Evolutionary conservation across 2,113 vertebrate genomes (phyloP).

Genomic region (Upupa epops): DNA sequence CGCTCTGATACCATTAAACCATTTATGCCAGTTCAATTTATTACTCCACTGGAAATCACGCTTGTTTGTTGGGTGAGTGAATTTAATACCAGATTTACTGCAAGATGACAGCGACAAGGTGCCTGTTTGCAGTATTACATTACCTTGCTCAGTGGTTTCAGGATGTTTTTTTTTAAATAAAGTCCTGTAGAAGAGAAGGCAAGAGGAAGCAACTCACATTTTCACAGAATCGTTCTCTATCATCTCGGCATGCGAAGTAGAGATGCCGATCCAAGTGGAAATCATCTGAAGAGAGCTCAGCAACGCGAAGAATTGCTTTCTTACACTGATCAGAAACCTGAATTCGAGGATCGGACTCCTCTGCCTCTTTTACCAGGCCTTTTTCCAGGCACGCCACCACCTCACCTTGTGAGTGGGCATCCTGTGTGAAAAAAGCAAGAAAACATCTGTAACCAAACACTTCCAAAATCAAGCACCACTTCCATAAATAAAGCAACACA

Average conservation of each 20-base stretch:
- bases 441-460: neutral
- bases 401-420: conserved; percentile 94
- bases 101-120: neutral
- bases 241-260: conserved; percentile 93
- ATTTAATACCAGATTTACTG: neutral
- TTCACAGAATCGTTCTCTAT: conserved; percentile 94
- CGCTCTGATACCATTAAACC: neutral
- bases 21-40: neutral
- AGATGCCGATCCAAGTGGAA: conserved; percentile 96
- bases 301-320: conserved; percentile 94
- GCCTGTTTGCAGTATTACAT: neutral
- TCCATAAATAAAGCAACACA: too few species aligned
- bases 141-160: neutral
- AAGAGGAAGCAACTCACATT: conserved; percentile 79
- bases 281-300: conserved; percentile 93
- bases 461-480: neutral
- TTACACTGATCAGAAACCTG: conserved; percentile 89
- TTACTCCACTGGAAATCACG: neutral
- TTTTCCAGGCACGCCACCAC: conserved; percentile 96
- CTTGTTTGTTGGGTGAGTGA: neutral
- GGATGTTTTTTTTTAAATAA: fast-evolving
- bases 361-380: conserved; percentile 87
- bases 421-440: conserved; percentile 70
- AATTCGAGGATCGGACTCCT: conserved; percentile 77
- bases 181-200: neutral